Conservation (phyloP, 2,888 invertebrate genomes). For the Cerceris rybyensis region DNA sequence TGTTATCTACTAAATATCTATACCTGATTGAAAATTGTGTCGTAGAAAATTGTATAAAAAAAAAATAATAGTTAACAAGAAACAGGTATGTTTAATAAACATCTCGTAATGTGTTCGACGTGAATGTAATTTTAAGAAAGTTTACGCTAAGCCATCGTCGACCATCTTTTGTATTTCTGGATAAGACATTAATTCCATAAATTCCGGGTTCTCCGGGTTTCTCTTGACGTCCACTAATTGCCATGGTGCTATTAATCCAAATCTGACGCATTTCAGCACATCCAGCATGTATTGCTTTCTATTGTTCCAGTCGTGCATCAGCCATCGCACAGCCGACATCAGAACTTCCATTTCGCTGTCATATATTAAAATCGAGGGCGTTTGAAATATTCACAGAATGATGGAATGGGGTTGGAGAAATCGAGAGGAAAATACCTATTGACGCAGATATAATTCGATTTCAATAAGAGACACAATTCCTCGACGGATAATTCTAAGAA, state of each 20-base stretch:
- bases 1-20: background rate
- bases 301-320: slow-evolving; percentile 87
- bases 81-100: background rate
- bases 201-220: slow-evolving; percentile 88
- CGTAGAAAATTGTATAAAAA: no score
- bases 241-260: slow-evolving; percentile 91
- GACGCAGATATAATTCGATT: slow-evolving; percentile 89
- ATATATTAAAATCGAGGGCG: background rate
- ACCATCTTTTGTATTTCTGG: slow-evolving; percentile 89
- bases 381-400: background rate
- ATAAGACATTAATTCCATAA: slow-evolving; percentile 87
- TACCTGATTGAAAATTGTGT: no score
- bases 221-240: slow-evolving; percentile 90
- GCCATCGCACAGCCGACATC: slow-evolving; percentile 91
- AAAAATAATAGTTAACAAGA: no score
- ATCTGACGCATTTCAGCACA: slow-evolving; percentile 88
- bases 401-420: background rate
- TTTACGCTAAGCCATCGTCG: slow-evolving; percentile 90
- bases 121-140: slow-evolving; percentile 4
- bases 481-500: slow-evolving; percentile 87
- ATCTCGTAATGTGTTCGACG: background rate
- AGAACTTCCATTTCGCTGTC: slow-evolving; percentile 88
- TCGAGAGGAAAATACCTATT: slow-evolving; percentile 84
- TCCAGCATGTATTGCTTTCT: slow-evolving; percentile 84
- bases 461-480: slow-evolving; percentile 87